Conservation (phyloP, 2,888 invertebrate species). For the Petrolisthes manimaculis region DNA sequence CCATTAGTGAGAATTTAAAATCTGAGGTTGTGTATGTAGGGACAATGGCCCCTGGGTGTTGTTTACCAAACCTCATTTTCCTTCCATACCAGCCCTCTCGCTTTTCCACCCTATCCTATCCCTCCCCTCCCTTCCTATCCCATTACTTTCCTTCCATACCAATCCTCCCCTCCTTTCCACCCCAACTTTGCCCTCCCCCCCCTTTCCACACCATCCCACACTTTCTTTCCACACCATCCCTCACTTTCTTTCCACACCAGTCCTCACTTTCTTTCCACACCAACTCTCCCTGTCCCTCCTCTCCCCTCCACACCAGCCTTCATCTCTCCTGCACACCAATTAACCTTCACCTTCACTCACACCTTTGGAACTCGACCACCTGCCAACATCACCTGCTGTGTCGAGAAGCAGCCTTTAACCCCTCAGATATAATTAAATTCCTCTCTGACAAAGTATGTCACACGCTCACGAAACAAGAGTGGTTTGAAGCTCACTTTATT, state of each 20-base stretch:
- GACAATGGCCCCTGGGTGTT: too few species aligned
- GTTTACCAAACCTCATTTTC: too few species aligned
- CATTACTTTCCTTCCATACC: not conserved
- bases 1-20: too few species aligned
- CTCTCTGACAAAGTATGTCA: too few species aligned
- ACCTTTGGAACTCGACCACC: too few species aligned
- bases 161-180: not conserved
- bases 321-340: not conserved
- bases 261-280: not conserved
- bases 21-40: too few species aligned
- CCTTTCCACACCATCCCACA: not conserved
- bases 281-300: not conserved
- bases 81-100: too few species aligned
- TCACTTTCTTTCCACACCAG: not conserved
- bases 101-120: not conserved
- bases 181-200: not conserved
- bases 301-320: not conserved
- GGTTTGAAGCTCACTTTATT: too few species aligned
- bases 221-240: not conserved
- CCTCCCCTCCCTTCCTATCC: not conserved
- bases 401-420: too few species aligned
- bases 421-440: too few species aligned
- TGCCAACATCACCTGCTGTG: too few species aligned
- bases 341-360: not conserved
- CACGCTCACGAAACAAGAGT: too few species aligned